Evolutionary conservation across 2,888 invertebrate genomes (phyloP).

Genomic region (Perithous albicinctus): DNA sequence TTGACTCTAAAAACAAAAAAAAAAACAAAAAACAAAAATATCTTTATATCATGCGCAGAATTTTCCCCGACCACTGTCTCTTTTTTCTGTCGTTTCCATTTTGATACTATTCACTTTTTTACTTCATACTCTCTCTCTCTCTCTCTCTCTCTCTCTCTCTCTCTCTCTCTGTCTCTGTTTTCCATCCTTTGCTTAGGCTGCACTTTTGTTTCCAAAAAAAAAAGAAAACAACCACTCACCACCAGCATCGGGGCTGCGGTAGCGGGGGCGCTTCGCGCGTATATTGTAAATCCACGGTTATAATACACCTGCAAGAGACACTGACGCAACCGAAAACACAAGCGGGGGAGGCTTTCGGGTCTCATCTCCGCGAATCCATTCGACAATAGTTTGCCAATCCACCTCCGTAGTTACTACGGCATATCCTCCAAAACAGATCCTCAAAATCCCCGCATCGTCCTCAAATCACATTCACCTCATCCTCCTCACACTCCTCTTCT

Average conservation of each 20-base stretch:
- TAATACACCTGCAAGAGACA: conserved; percentile 62
- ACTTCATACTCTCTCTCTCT: too few relatives aligned
- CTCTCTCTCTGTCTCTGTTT: conserved; percentile 52
- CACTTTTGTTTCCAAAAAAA: conserved; percentile 56
- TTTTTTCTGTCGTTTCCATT: conserved; percentile 56
- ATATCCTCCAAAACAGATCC: conserved; percentile 53
- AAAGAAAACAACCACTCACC: conserved; percentile 36
- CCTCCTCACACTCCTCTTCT: too few relatives aligned
- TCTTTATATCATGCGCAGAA: conserved; percentile 39
- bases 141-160: conserved; percentile 68
- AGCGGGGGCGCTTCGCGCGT: conserved; percentile 48
- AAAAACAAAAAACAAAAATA: conserved; percentile 27
- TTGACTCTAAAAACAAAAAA: too few relatives aligned
- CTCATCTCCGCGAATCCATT: conserved; percentile 42
- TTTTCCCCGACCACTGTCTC: conserved; percentile 36
- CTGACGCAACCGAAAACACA: conserved; percentile 77
- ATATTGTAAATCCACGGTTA: conserved; percentile 36
- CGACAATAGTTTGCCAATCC: conserved; percentile 22
- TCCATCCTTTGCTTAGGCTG: conserved; percentile 62
- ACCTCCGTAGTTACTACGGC: conserved; percentile 22
- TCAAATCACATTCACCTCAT: conserved; percentile 16
- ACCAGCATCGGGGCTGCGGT: conserved; percentile 49
- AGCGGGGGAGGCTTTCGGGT: conserved; percentile 61
- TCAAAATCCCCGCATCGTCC: conserved; percentile 63
- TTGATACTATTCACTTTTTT: conserved; percentile 44